Evolutionary conservation across 1,140 invertebrate species (phyloP).

Genomic region (Anagrus nilaparvatae): DNA sequence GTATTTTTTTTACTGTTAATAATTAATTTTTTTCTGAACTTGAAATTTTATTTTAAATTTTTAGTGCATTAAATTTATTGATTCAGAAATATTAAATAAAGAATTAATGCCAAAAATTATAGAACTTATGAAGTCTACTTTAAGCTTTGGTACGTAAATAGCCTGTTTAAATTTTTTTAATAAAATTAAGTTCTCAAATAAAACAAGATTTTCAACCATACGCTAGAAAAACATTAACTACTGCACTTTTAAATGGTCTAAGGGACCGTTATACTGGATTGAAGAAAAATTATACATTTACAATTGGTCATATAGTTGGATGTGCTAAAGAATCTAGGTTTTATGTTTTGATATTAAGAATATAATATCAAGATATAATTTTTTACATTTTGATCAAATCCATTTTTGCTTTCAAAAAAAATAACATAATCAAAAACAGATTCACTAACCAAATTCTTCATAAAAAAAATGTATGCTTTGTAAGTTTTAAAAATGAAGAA

Average conservation of each 20-base stretch:
- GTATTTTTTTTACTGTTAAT: conserved; percentile 39
- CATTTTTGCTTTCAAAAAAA: too few relatives aligned
- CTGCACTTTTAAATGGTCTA: conserved; percentile 64
- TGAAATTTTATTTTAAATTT: conserved; percentile 22
- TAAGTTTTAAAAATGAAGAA: too few relatives aligned
- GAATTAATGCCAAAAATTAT: conserved; percentile 70
- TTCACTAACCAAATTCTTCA: too few relatives aligned
- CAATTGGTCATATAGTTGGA: conserved; percentile 76
- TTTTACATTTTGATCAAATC: too few relatives aligned
- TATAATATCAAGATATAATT: too few relatives aligned
- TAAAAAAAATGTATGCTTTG: too few relatives aligned
- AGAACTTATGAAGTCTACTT: conserved; percentile 70
- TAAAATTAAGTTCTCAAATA: conserved; percentile 51
- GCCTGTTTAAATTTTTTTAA: conserved; percentile 76
- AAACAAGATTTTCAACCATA: conserved; percentile 52
- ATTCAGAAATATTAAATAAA: conserved; percentile 61
- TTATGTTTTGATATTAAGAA: too few relatives aligned
- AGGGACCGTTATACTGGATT: conserved; percentile 74
- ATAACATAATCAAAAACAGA: too few relatives aligned
- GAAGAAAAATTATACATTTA: conserved; percentile 70
- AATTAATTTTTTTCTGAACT: neutral
- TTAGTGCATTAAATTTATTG: conserved; percentile 75
- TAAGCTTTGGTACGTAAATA: conserved; percentile 75
- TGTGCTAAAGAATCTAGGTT: conserved; percentile 81
- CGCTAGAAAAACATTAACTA: too few relatives aligned